Evolutionary conservation across 2,113 vertebrate species (phyloP), one percentile per base, ranked within the genome.

Genomic region (Syrrhaptes paradoxus): DNA sequence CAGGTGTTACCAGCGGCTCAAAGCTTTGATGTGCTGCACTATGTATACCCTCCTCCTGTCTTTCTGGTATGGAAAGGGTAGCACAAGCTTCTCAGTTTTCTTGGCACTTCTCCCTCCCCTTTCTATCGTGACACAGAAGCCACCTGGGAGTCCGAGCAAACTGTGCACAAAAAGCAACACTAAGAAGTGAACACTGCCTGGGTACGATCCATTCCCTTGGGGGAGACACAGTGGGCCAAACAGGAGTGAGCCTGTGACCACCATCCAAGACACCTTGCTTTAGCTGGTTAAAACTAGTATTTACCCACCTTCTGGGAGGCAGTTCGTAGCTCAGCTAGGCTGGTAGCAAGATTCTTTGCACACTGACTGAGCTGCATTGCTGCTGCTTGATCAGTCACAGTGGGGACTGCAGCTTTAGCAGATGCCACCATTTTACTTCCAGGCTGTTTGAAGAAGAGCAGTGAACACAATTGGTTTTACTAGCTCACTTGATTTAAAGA

Each of bases 331-430:
- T 99, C 99, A 1, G 99, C 99, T 93, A 99, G 95, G 96, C 99
- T 99, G 96, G 99, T 99, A 32, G 99, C 99, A 49, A 99, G 98
- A 85, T 99, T 99, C 96, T 99, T 99, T 54, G 99, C 99, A 95
- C 99, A 99, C 72, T 99, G 99, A 89, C 99, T 99, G 76, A 99
- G 97, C 94, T 99, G 99, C 99, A 99, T 99, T 24, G 99, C 99
- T 24, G 99, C 99, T 17, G 99, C 99, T 96, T 99, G 99, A 83
- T 99, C 99, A 7, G 98, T 98, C 93, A 99, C 99, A 0, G 99
- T 99, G 10, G 99, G 99, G 48, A 99, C 99, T 1, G 99, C 99
- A 7, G 99, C 99, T 96, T 99, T 99, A 57, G 99, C 99, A 11
- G 99, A 99, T 2, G 98, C 97, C 92, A 99, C 99, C 99, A 99